Conservation (phyloP, 2,888 invertebrate species). For the Archaeoteleia sp. region DNA sequence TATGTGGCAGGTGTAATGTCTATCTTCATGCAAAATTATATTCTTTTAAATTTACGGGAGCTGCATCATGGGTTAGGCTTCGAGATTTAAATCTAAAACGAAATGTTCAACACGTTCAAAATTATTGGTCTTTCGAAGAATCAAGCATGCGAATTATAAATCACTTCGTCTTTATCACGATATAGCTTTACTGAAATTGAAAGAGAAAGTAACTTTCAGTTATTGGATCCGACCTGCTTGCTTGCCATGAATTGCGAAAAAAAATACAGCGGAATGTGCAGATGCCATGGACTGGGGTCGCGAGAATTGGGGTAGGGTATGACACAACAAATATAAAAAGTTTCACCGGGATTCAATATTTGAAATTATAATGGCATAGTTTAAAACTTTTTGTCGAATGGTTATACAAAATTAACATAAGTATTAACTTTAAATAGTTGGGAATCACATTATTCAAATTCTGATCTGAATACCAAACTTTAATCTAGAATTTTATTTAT, state of each 20-base stretch:
- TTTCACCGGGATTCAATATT: background rate
- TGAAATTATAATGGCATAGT: background rate
- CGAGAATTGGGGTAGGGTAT: background rate
- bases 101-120: background rate
- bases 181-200: background rate
- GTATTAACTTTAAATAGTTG: no score
- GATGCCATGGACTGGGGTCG: background rate
- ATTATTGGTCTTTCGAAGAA: background rate
- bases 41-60: no score
- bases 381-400: conserved; percentile 3
- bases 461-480: no score
- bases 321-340: background rate
- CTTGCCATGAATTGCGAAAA: background rate
- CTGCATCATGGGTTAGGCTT: background rate
- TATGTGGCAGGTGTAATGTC: no score
- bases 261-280: background rate
- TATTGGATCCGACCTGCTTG: background rate
- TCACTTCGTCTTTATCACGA: background rate
- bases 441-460: no score
- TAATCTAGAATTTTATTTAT: no score
- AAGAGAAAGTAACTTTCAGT: background rate
- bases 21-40: no score
- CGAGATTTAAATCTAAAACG: background rate
- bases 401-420: no score
- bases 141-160: background rate